A percentile compares a stretch with the other conserved stretches of the same genome.
Conservation (phyloP, 2,113 vertebrate genomes). For the Dipodomys ordii region DNA sequence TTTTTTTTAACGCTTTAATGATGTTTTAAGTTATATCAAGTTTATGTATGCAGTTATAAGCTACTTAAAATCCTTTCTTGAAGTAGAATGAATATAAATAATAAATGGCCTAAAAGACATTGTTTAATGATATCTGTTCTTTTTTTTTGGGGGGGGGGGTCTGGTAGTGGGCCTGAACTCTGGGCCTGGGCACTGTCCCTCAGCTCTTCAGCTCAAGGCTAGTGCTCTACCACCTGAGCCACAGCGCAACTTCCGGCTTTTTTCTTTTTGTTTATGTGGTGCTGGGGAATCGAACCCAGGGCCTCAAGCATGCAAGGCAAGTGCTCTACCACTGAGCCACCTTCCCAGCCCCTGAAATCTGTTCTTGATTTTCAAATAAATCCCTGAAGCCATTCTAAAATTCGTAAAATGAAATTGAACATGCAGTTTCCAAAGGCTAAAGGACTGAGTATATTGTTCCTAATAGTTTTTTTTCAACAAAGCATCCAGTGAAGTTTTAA, state of each 20-base stretch:
- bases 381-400: not conserved
- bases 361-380: slow-evolving; percentile 29
- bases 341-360: not conserved
- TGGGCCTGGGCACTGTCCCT: too few relatives aligned
- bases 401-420: not conserved
- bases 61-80: slow-evolving; percentile 25
- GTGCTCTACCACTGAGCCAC: too few relatives aligned
- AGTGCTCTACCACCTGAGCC: too few relatives aligned
- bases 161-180: too few relatives aligned
- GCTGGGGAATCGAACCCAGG: too few relatives aligned
- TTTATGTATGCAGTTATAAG: slow-evolving; percentile 36
- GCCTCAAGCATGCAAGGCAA: too few relatives aligned
- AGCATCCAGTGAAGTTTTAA: not conserved
- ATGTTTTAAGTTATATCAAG: not conserved
- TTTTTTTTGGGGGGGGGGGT: too few relatives aligned
- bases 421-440: not conserved
- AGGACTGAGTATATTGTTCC: not conserved
- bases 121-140: slow-evolving; percentile 18
- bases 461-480: not conserved
- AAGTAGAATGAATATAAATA: not conserved
- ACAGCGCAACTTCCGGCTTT: too few relatives aligned
- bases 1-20: not conserved
- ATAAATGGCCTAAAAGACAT: slow-evolving; percentile 13
- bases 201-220: too few relatives aligned
- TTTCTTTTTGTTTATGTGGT: too few relatives aligned